A percentile compares a stretch with the other conserved stretches of the same genome.
phyloP scores from a whole-genome alignment of 2,888 invertebrate genomes.

The Ariolimax columbianus region DNA sequence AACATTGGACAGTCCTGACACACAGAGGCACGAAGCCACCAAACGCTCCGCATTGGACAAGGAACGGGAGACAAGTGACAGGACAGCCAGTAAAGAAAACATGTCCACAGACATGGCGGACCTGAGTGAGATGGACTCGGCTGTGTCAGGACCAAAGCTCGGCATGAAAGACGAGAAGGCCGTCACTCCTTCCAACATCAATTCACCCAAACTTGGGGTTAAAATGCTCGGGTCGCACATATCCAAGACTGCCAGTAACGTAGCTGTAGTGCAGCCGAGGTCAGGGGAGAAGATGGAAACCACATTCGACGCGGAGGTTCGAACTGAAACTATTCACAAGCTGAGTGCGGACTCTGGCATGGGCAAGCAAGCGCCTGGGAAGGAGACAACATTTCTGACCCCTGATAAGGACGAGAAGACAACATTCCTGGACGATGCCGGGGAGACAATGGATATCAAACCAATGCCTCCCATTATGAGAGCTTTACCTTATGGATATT shows the following conservation, averaged over 20 bases:
- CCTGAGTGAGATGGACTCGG: slow-evolving; percentile 19
- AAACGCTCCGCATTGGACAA: slow-evolving; percentile 13
- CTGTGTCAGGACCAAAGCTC: not conserved
- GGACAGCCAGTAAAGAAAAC: slow-evolving; percentile 27
- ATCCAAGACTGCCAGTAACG: slow-evolving; percentile 69
- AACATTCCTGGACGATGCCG: slow-evolving; percentile 78
- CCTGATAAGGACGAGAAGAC: slow-evolving; percentile 81
- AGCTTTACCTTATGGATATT: slow-evolving; percentile 72
- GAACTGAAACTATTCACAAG: slow-evolving; percentile 66
- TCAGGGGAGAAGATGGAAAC: slow-evolving; percentile 76
- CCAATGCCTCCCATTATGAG: slow-evolving; percentile 91
- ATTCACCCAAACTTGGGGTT: slow-evolving; percentile 71
- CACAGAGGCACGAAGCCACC: not conserved
- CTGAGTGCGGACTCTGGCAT: slow-evolving; percentile 52
- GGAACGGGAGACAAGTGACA: not conserved
- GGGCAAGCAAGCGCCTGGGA: slow-evolving; percentile 60
- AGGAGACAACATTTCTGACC: slow-evolving; percentile 67
- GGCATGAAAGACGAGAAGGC: slow-evolving; percentile 45
- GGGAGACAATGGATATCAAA: slow-evolving; percentile 86
- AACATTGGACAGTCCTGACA: not conserved
- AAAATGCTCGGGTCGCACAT: slow-evolving; percentile 69
- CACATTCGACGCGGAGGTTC: slow-evolving; percentile 75
- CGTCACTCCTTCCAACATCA: slow-evolving; percentile 54
- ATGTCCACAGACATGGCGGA: not conserved
- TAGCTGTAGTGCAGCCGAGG: slow-evolving; percentile 72